These are phyloP conservation scores for Clivina fossor DNA, from an alignment of 2,888 invertebrate species.

Conservation along the genomic window DNA sequence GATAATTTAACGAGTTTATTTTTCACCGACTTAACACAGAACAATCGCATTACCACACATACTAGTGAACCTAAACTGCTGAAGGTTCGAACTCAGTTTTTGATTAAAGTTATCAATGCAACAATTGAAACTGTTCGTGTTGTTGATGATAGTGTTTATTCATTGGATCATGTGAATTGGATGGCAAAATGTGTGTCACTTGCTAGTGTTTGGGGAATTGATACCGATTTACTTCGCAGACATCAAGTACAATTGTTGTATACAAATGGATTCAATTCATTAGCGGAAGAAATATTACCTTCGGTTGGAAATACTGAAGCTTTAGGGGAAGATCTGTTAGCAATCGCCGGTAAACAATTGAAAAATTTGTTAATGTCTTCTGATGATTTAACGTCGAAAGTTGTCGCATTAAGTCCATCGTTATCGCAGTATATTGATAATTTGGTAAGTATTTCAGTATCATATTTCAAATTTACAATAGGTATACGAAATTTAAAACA, in stretches of 20 bases:
- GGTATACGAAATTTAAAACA: too few relatives aligned
- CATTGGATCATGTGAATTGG: constrained; percentile 63
- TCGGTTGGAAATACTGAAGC: constrained; percentile 69
- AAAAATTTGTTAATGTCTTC: constrained; percentile 65
- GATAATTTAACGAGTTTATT: constrained; percentile 69
- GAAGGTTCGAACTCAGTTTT: constrained; percentile 68
- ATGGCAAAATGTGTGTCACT: constrained; percentile 71
- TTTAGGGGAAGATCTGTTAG: constrained; percentile 71
- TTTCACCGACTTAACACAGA: constrained; percentile 54
- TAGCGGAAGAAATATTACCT: constrained; percentile 64
- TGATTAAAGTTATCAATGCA: constrained; percentile 71
- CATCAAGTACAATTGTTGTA: constrained; percentile 71
- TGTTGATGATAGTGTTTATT: constrained; percentile 57
- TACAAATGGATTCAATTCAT: constrained; percentile 62
- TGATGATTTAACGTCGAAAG: constrained; percentile 63
- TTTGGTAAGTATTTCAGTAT: constrained; percentile 59
- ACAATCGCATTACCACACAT: constrained; percentile 62
- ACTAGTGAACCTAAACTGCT: constrained; percentile 70
- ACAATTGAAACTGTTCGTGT: constrained; percentile 73
- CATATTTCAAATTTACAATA: constrained; percentile 2
- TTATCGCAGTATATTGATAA: constrained; percentile 75
- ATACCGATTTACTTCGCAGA: constrained; percentile 70
- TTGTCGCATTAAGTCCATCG: constrained; percentile 76
- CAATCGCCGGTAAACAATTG: constrained; percentile 80
- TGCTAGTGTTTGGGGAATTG: constrained; percentile 76